phyloP scores from a whole-genome alignment of 2,888 invertebrate species.

The Melanophora roralis region DNA sequence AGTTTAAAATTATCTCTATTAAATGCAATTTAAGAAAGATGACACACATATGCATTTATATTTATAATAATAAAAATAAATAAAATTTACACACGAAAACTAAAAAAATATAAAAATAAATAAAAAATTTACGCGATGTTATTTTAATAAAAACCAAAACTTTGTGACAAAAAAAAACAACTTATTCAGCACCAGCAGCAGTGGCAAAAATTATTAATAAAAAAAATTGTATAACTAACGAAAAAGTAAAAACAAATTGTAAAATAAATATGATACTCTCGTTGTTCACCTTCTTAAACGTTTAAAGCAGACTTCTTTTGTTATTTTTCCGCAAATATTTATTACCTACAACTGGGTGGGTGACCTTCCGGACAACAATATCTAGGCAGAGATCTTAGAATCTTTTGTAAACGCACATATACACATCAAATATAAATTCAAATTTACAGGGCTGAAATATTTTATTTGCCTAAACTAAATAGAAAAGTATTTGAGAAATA shows the following conservation, averaged over 20 bases:
- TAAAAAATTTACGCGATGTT: neutral
- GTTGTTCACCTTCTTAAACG: slow-evolving; percentile 18
- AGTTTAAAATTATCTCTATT: slow-evolving; percentile 23
- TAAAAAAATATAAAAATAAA: slow-evolving; percentile 18
- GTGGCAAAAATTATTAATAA: neutral
- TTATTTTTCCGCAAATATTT: neutral
- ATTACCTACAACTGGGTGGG: neutral
- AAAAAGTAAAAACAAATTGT: slow-evolving; percentile 3
- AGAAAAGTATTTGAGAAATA: too few relatives aligned
- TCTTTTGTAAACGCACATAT: neutral
- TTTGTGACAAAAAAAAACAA: slow-evolving; percentile 37
- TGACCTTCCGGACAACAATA: neutral
- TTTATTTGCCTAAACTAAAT: too few relatives aligned
- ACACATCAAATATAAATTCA: neutral
- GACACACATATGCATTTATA: slow-evolving; percentile 59
- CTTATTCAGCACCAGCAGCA: slow-evolving; percentile 3
- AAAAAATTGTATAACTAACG: too few relatives aligned
- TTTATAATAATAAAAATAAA: slow-evolving; percentile 57
- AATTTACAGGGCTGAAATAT: too few relatives aligned
- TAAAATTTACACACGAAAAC: slow-evolving; percentile 38
- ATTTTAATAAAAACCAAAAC: slow-evolving; percentile 16
- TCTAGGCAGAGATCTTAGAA: neutral
- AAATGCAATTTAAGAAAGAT: slow-evolving; percentile 52
- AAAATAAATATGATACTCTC: slow-evolving; percentile 36
- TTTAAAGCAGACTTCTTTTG: neutral